phyloP scores from a whole-genome alignment of 2,797 vertebrate species.

The Helicolenus hilgendorfi region DNA sequence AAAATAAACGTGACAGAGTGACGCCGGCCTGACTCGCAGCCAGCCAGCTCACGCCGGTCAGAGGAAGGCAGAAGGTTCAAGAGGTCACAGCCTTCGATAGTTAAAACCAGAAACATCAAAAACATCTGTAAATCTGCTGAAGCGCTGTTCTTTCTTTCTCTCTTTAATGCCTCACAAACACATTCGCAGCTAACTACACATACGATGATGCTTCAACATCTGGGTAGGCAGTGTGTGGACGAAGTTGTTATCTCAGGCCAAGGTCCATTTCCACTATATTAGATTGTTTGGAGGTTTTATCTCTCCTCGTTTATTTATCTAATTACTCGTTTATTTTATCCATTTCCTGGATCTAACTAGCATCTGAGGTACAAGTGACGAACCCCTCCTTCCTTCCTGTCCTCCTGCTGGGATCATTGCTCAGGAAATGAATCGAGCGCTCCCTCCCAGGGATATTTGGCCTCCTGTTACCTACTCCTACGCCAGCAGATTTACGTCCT shows the following conservation, averaged over 20 bases:
- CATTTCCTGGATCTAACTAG: constrained; percentile 66
- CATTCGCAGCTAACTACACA: background rate
- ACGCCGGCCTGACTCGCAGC: constrained; percentile 83
- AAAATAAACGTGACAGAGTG: constrained; percentile 91
- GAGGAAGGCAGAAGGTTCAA: constrained; percentile 65
- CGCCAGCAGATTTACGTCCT: constrained; percentile 55
- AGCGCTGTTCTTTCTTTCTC: constrained; percentile 3
- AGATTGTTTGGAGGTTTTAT: constrained; percentile 61
- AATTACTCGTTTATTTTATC: constrained; percentile 75
- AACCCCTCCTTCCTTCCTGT: constrained; percentile 71
- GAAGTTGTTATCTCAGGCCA: constrained; percentile 59
- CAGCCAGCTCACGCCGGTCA: constrained; percentile 63
- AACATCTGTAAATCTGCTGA: constrained; percentile 66
- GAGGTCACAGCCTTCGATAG: constrained; percentile 63
- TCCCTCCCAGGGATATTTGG: constrained; percentile 29
- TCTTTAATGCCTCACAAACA: constrained; percentile 19
- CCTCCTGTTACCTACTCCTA: constrained; percentile 53
- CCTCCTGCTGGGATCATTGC: constrained; percentile 50
- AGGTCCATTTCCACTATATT: constrained; percentile 70
- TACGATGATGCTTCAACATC: constrained; percentile 28
- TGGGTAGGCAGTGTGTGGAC: constrained; percentile 19
- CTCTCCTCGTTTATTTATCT: constrained; percentile 73
- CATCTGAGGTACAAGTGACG: constrained; percentile 47
- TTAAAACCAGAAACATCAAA: constrained; percentile 64
- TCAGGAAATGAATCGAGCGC: constrained; percentile 64